Percentiles rank a stretch among this genome's conserved stretches.
These are phyloP conservation scores for Sardina pilchardus DNA, from an alignment of 2,113 vertebrate genomes.

Conservation along the genomic window DNA sequence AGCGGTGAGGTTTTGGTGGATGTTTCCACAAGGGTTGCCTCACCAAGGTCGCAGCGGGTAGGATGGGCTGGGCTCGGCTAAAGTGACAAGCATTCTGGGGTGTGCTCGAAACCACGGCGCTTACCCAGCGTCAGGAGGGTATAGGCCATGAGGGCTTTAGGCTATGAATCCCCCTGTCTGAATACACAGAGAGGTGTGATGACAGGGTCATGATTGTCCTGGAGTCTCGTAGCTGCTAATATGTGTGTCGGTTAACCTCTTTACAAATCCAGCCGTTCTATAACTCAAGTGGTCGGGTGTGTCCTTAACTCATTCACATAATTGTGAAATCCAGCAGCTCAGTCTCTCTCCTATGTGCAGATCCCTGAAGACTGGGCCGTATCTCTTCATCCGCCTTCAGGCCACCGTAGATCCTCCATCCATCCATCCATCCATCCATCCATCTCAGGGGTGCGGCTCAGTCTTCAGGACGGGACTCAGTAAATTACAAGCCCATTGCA, in stretches of 20 bases:
- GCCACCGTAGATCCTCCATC: not conserved
- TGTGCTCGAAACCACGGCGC: no score
- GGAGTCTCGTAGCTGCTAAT: not conserved
- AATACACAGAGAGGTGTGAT: not conserved
- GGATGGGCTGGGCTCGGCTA: not conserved
- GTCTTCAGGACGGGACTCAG: slow-evolving; percentile 57
- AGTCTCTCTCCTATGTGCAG: no score
- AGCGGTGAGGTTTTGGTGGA: not conserved
- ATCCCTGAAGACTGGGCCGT: not conserved
- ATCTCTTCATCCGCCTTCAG: not conserved
- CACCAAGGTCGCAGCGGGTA: not conserved
- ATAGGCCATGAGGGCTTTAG: no score
- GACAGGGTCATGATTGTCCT: not conserved
- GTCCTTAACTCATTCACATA: no score
- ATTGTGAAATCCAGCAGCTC: no score
- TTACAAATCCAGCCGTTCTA: not conserved
- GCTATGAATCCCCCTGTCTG: not conserved
- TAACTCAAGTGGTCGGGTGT: not conserved
- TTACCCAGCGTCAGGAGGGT: no score
- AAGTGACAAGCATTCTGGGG: not conserved
- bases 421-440: slow-evolving; percentile 14
- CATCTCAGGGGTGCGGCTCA: slow-evolving; percentile 6
- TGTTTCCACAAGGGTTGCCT: not conserved
- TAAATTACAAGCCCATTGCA: slow-evolving; percentile 77
- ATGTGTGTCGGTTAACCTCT: not conserved